phyloP scores from a whole-genome alignment of 2,888 invertebrate species.

The Linyphia triangularis region DNA sequence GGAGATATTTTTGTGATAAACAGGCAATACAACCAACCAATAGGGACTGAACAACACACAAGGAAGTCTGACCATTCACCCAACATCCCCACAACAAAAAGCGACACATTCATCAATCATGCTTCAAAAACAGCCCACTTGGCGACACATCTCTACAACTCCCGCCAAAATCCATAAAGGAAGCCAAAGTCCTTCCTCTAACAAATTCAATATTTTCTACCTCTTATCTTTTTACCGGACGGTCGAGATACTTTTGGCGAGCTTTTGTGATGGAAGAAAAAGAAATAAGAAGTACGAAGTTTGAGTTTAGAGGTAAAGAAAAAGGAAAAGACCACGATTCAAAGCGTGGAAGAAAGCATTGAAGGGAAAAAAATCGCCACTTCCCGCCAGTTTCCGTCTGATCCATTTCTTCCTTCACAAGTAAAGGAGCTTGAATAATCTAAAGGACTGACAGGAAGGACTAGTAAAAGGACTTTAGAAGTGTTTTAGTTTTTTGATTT shows the following conservation, averaged over 20 bases:
- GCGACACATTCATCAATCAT: too few species aligned
- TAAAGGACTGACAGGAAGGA: not conserved
- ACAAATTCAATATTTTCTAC: conserved; percentile 55
- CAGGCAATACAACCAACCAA: too few species aligned
- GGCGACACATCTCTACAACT: too few species aligned
- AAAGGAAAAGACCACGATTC: not conserved
- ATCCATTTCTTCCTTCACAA: not conserved
- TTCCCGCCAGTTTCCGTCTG: not conserved
- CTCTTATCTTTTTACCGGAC: conserved; percentile 44
- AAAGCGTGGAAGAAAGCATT: too few species aligned
- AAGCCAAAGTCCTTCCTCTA: not conserved
- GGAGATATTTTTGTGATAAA: too few species aligned
- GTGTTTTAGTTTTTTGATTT: not conserved
- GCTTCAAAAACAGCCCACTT: too few species aligned
- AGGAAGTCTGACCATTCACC: too few species aligned
- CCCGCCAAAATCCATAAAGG: not conserved
- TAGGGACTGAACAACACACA: too few species aligned
- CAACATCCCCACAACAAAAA: conserved; percentile 1
- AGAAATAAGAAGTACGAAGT: not conserved
- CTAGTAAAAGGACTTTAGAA: not conserved
- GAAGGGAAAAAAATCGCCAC: not conserved
- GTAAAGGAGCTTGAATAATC: not conserved
- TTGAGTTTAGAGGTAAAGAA: not conserved
- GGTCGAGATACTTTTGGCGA: not conserved
- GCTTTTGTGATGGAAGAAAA: conserved; percentile 6